Evolutionary conservation across 2,797 vertebrate species (phyloP), one percentile per base, ranked within the genome.

Genomic region (Psittacula echo): DNA sequence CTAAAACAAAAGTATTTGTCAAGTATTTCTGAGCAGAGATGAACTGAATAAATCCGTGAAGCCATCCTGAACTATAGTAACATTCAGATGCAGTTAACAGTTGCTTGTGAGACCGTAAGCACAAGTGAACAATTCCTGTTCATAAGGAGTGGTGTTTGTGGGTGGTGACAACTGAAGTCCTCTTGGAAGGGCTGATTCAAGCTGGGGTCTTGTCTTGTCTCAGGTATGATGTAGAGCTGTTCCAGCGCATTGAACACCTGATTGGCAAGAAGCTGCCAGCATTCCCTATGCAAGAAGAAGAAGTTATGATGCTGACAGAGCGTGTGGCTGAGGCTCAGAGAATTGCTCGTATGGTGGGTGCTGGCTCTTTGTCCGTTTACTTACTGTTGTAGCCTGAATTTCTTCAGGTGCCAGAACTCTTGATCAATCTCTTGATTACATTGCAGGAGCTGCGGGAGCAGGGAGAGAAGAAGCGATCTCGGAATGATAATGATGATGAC

Each of bases 281-380:
- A 7, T 99, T 99, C 85, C 99, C 99, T 6, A 99, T 99, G 4
- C 98, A 99, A 77, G 99, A 99, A 68, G 99, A 99, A 4, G 99
- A 99, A 93, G 99, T 99, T 92, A 99, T 99, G 99, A 99, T 99
- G 98, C 95, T 99, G 96, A 98, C 99, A 61, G 99, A 99, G 95
- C 98, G 99, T 71, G 99, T 99, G 87, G 98, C 98, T 58, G 99
- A 99, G 96, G 99, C 99, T 7, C 99, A 99, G 97, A 98, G 99
- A 70, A 98, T 99, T 94, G 99, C 99, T 87, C 97, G 98, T 30
- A 98, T 99, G 97, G 99, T 99, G 93, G 45, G 98, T 98, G 27
- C 13, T 93, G 51, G 7, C 19, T 54, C 68, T 93, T 79, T 79
- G 13, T 48, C 18, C 19, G 13, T 79, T 11, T 68, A 3, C 27